phyloP scores from a whole-genome alignment of 2,113 vertebrate species.

The Sander vitreus region DNA sequence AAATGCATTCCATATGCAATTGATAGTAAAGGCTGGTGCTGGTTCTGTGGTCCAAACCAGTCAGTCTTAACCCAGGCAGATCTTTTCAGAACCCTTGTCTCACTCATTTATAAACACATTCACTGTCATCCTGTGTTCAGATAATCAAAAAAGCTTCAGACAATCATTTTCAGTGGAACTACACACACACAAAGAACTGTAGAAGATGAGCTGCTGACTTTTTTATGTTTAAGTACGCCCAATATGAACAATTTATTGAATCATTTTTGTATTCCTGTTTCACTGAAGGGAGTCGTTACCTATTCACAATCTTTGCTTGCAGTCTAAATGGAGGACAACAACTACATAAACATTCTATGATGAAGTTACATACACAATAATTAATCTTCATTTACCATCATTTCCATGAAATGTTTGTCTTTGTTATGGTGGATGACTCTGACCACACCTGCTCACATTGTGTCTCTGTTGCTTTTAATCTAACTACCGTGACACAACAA shows the following conservation, averaged over 20 bases:
- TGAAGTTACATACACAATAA: no score
- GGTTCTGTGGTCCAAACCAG: not conserved
- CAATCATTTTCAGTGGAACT: not conserved
- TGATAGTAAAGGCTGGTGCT: not conserved
- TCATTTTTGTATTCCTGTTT: not conserved
- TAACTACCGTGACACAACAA: constrained; percentile 31
- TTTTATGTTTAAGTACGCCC: not conserved
- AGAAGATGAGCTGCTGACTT: constrained; percentile 5
- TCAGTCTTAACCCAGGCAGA: not conserved
- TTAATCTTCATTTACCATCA: not conserved
- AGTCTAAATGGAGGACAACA: no score
- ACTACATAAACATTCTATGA: no score
- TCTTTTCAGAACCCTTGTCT: not conserved
- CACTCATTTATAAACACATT: not conserved
- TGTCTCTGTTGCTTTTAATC: constrained; percentile 23
- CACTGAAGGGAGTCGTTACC: not conserved
- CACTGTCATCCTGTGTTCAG: not conserved
- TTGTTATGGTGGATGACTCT: not conserved
- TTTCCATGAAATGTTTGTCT: not conserved
- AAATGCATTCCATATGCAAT: not conserved
- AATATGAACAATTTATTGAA: not conserved
- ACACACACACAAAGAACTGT: not conserved
- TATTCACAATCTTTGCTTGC: not conserved
- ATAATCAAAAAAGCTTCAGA: constrained; percentile 1
- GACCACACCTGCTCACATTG: constrained; percentile 13